These are phyloP conservation scores for Prenolepis imparis DNA, from an alignment of 2,888 invertebrate species.

Conservation along the genomic window DNA sequence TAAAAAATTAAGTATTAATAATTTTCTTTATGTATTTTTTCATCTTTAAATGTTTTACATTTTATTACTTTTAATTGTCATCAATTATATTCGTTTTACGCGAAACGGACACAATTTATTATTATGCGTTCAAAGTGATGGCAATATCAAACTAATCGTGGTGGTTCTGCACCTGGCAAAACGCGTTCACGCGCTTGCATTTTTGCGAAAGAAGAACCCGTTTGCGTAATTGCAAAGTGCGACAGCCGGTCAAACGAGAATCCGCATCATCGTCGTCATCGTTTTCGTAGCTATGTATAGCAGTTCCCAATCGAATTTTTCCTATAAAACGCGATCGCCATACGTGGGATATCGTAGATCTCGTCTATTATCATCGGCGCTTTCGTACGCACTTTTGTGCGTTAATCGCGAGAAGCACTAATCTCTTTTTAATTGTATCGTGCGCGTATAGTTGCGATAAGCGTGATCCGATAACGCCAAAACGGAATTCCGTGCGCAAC, in stretches of 20 bases:
- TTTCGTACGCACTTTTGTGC: constrained; percentile 52
- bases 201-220: constrained; percentile 53
- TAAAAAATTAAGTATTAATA: not conserved
- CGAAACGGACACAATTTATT: constrained; percentile 31
- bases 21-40: not conserved
- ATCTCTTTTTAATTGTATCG: constrained; percentile 74
- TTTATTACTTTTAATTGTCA: constrained; percentile 12
- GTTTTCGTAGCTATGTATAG: constrained; percentile 52
- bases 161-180: constrained; percentile 16
- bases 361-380: constrained; percentile 38
- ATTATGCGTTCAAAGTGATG: constrained; percentile 32
- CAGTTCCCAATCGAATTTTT: constrained; percentile 59
- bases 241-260: constrained; percentile 50
- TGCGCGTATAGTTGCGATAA: constrained; percentile 64
- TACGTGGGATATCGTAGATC: constrained; percentile 40
- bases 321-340: constrained; percentile 13
- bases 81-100: constrained; percentile 22
- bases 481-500: constrained; percentile 48
- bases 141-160: constrained; percentile 41
- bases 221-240: constrained; percentile 31
- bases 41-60: constrained; percentile 7
- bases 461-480: constrained; percentile 60
- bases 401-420: constrained; percentile 63
- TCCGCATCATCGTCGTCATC: constrained; percentile 22
- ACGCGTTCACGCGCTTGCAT: constrained; percentile 25